Evolutionary conservation across 2,888 invertebrate genomes (phyloP), one percentile per base, ranked within the genome.

Genomic region (Bombyx huttoni): DNA sequence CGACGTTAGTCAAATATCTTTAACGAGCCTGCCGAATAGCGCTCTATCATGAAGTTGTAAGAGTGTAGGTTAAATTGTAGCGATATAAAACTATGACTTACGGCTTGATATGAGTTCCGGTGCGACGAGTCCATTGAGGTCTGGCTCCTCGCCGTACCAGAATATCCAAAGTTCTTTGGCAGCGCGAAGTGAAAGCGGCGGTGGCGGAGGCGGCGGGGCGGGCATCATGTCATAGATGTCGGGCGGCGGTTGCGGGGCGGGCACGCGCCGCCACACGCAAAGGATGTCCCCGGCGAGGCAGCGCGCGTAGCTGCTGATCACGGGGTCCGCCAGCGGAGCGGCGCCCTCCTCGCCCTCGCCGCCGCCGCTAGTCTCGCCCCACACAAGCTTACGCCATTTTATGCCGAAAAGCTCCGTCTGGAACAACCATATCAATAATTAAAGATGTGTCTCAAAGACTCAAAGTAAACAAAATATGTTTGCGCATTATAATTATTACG

Each of bases 151-250:
- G 73, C 98, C 98, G 89, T 99, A 99, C 99, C 99, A 99, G 90
- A 99, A 99, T 82, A 99, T 96, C 99, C 99, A 99, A 57, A 99
- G 92, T 85, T 99, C 99, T 90, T 98, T 99, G 81, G 96, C 94
- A 73, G 95, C 94, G 77, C 94, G 92, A 67, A 96, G 90, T 67
- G 94, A 94, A 69, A 96, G 91, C 62, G 95, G 94, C 74, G 92
- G 92, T 63, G 88, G 88, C 59, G 86, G 86, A 59, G 85, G 78
- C 66, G 74, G 80, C 76, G 89, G 89, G 72, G 86, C 90, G 75
- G 64, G 60, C 51, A 40, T 49, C 50, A 51, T 51, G 52, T 52
- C 48, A 46, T 90, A 90, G 78, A 81, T 81, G 62, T 78, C 65
- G 71, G 84, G 82, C 56, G 72, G 67, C 55, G 90, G 88, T 61